Base-by-base conservation (phyloP, 2,113 vertebrate genomes). In the Hylia prasina region DNA sequence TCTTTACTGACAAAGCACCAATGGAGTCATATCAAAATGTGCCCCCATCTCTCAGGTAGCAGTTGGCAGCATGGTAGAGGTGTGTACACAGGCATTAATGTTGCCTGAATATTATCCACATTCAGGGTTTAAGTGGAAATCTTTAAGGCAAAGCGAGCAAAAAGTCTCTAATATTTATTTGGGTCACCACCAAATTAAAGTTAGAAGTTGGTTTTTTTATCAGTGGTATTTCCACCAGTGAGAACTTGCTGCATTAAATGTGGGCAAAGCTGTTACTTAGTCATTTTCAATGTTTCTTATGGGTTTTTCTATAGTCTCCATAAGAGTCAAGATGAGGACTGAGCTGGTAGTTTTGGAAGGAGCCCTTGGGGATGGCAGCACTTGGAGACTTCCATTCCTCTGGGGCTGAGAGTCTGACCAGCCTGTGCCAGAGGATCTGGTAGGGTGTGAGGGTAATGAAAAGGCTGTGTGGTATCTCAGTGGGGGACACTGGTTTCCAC, bases 401-500 rank as follows among this genome's bases (percentile, higher is more conserved):
- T 58, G 20, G 4, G 42, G 5, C 25, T 94, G 63, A 25, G 71
- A 35, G 13, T 51, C 31, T 30, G 63, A 30, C 20, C 27, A 72
- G 28, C 6, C 22, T 58, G 61, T 45, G 39, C 35, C 1, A 0
- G 2, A 0, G 5, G 33, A 23, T 14, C 39, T 82, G 25, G 13
- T 13, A 13, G 30, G 6, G 4, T n/a, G 8, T 39, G 21, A 9
- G 37, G 27, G 3, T 25, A 65, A n/a, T 10, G 9, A 1, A 1
- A 77, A 13, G 19, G n/a, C 35, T 87, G 7, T 1, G 1, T 56
- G 48, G 12, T 35, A 69, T n/a, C 35, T 80, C 2, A 1, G 5
- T 0, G 1, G 5, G 28, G 23, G 7, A 30, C 21, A 6, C 22
- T 39, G 37, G 3, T 30, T 68, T 28, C 51, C 0, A 0, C 13